Percentiles rank a stretch among this genome's conserved stretches.
phyloP scores from a whole-genome alignment of 2,888 invertebrate genomes.

The Unio delphinus region DNA sequence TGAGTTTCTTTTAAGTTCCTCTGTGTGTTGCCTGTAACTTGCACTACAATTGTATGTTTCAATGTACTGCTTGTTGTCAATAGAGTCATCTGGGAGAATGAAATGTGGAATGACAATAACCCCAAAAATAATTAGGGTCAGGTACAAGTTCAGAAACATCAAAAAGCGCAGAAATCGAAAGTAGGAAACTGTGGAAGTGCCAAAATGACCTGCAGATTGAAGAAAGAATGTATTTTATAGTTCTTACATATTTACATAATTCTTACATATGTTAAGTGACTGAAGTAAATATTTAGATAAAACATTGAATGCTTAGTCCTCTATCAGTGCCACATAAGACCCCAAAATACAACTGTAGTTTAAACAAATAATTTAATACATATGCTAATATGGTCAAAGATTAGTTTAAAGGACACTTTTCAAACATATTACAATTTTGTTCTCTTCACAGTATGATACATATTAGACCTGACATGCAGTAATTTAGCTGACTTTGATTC shows the following conservation, averaged over 20 bases:
- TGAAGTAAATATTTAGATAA: constrained; percentile 1
- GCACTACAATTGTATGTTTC: constrained; percentile 26
- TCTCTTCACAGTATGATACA: too few species aligned
- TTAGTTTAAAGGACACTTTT: too few species aligned
- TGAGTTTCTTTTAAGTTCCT: constrained; percentile 3
- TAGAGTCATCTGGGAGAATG: constrained; percentile 2
- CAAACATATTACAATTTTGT: too few species aligned
- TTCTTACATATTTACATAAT: not conserved
- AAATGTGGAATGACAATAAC: constrained; percentile 80
- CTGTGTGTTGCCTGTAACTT: constrained; percentile 32
- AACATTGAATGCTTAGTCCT: not conserved
- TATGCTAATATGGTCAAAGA: too few species aligned
- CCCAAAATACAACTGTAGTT: too few species aligned
- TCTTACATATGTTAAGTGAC: not conserved
- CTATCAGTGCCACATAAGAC: too few species aligned
- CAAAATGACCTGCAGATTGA: constrained; percentile 59
- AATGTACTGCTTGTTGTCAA: constrained; percentile 5
- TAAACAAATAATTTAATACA: too few species aligned
- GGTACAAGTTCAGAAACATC: constrained; percentile 82
- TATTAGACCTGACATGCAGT: too few species aligned
- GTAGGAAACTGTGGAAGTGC: constrained; percentile 76
- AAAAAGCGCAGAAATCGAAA: constrained; percentile 90
- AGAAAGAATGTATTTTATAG: not conserved
- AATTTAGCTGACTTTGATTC: too few species aligned
- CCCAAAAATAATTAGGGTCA: constrained; percentile 79